Base-by-base conservation (phyloP, 2,888 invertebrate species). In the Acrobasis consociella region DNA sequence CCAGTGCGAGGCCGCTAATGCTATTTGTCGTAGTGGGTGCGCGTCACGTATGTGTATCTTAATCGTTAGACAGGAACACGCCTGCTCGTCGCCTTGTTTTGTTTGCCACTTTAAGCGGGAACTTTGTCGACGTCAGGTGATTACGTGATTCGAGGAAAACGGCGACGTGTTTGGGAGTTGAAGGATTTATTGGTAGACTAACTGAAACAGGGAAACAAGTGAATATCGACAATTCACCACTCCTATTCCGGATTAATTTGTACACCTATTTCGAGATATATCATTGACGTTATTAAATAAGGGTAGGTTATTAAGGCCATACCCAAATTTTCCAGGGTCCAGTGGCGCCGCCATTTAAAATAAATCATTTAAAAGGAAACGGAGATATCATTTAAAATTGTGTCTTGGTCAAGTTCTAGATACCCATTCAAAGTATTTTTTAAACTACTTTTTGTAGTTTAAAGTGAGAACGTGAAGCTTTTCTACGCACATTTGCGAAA, bases 41-140 rank as follows among this genome's bases (percentile, higher is more conserved):
- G 81, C 83, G 79, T 81, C 81, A 82, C 80, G 80, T 78, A 71
- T 87, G 87, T 90, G 85, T 87, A 80, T 90, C 88, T 91, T 90
- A 87, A 87, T 91, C 85, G 85, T 90, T 90, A 87, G 81, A 81
- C 83, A 80, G 83, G 78, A 85, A 87, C 86, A 83, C 83, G 79
- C 78, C 78, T 79, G 83, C 81, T 82, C 81, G 78, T 83, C 81
- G 80, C 81, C 81, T 80, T 85, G 83, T 87, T 83, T 83, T 83
- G 85, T 83, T 86, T 87, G 83, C 78, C 81, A 81, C 86, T 85
- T 86, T 83, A 80, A 82, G 76, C 76, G 73, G 75, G 75, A 85
- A 87, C 82, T 86, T 85, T 72, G 79, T 76, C 74, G 76, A 74
- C 78, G 77, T 78, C 79, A 81, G 81, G 81, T 85, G 84, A 85